A percentile compares a stretch with the other conserved stretches of the same genome.
Conservation (phyloP, 2,888 invertebrate species). For the Cancer borealis region DNA sequence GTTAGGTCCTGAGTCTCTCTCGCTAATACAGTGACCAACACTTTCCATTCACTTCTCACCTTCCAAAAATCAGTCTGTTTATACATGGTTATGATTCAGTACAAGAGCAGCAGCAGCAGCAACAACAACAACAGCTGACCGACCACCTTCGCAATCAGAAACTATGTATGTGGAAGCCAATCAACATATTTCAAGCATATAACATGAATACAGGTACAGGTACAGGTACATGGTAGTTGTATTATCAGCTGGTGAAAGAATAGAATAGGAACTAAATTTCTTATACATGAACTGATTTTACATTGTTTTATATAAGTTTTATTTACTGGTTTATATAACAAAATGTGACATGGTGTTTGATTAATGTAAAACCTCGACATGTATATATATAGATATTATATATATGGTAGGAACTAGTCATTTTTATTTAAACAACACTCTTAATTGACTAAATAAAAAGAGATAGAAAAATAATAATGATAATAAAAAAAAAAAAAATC, state of each 20-base stretch:
- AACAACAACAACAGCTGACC: not conserved
- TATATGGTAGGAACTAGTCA: not conserved
- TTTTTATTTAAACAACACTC: conserved; percentile 12
- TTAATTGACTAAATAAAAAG: not conserved
- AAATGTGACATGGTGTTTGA: not conserved
- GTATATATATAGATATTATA: not conserved
- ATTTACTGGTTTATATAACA: conserved; percentile 27
- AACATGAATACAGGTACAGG: conserved; percentile 47
- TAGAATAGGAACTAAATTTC: not conserved
- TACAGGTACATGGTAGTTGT: conserved; percentile 20
- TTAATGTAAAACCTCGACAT: conserved; percentile 15
- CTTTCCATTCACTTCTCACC: conserved; percentile 66
- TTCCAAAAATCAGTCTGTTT: conserved; percentile 48
- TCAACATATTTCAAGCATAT: conserved; percentile 35
- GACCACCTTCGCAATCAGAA: conserved; percentile 58
- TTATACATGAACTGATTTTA: conserved; percentile 27
- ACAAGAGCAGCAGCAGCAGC: conserved; percentile 25
- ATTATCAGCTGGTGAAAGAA: not conserved
- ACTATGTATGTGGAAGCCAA: conserved; percentile 75
- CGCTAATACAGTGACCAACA: conserved; percentile 68
- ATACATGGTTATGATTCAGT: conserved; percentile 8
- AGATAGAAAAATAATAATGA: not conserved
- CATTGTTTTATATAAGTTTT: not conserved
- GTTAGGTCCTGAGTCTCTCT: not conserved
- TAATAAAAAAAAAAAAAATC: not conserved